Evolutionary conservation across 2,888 invertebrate species (phyloP).

Genomic region (Apamea anceps): DNA sequence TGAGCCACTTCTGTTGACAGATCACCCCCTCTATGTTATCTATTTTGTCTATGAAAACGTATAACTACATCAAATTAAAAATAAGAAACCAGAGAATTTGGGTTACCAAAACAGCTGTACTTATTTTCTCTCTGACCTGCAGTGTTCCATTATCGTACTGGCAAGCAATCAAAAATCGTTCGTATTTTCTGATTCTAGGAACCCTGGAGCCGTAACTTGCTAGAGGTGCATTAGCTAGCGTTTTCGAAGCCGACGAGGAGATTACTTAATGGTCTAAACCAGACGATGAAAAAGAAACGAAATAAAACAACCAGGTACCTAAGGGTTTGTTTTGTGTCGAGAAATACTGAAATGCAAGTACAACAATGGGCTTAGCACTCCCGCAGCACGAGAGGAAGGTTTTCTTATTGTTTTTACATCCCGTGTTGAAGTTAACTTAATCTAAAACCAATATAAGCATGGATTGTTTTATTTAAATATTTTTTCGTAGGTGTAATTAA

Average conservation of each 20-base stretch:
- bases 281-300: constrained; percentile 69
- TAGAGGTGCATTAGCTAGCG: constrained; percentile 77
- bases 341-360: constrained; percentile 68
- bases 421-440: constrained; percentile 43
- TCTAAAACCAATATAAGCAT: constrained; percentile 34
- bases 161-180: constrained; percentile 36
- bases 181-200: constrained; percentile 60
- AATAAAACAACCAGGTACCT: constrained; percentile 63
- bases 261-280: constrained; percentile 79
- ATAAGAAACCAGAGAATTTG: neutral
- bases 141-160: constrained; percentile 27
- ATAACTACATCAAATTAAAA: neutral
- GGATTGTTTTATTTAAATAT: constrained; percentile 23
- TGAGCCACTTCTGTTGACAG: neutral
- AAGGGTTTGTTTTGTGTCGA: constrained; percentile 72
- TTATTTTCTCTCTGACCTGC: neutral
- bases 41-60: neutral
- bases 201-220: constrained; percentile 69
- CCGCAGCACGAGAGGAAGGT: constrained; percentile 37
- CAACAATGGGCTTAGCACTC: constrained; percentile 62
- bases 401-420: constrained; percentile 44
- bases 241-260: constrained; percentile 73
- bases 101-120: neutral
- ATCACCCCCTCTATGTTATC: neutral
- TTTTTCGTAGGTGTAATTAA: neutral